Evolutionary conservation across 2,888 invertebrate species (phyloP), one percentile per base, ranked within the genome.

Genomic region (Nezara viridula): DNA sequence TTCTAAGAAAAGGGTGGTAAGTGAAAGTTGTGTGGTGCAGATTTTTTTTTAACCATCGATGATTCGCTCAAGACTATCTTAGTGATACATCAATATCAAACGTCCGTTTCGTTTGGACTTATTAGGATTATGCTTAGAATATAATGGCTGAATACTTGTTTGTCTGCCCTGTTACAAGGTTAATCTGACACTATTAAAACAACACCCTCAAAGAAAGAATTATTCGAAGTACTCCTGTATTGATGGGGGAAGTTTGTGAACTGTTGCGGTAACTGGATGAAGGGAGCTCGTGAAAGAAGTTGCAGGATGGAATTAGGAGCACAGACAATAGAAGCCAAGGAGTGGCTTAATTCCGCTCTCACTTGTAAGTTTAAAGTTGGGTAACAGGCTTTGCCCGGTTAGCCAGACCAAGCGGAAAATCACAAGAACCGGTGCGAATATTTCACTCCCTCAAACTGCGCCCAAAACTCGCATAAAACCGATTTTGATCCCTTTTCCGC

Each of bases 321-420:
- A 81, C 81, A 81, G 81, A 81, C 40, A 81, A 81, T 81, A 81
- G 81, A 44, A 81, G 81, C 24, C 37, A 37, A n/a, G 40, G 81
- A 81, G 81, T 81, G 81, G 81, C 81, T 81, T 81, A 81, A 81
- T 81, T 81, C 81, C 24, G 81, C 81, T 81, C 81, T 81, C 81
- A 81, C 81, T 81, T 81, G 81, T 81, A 81, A 81, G 44, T 81
- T 81, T 32, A 81, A 81, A 81, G 81, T 81, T 81, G 81, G 44
- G 44, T 81, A 81, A 81, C 81, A 81, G 81, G 81, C 40, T 81
- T 81, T 81, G 44, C 81, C 81, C 81, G 81, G 81, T 44, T 81
- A 81, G 44, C 81, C 24, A 81, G 40, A 24, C 81, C 44, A 81
- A 81, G 24, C 81, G 81, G 81, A 81, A 81, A 81, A 81, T 81